Evolutionary conservation across 2,797 vertebrate genomes (phyloP).

Genomic region (Alosa sapidissima): DNA sequence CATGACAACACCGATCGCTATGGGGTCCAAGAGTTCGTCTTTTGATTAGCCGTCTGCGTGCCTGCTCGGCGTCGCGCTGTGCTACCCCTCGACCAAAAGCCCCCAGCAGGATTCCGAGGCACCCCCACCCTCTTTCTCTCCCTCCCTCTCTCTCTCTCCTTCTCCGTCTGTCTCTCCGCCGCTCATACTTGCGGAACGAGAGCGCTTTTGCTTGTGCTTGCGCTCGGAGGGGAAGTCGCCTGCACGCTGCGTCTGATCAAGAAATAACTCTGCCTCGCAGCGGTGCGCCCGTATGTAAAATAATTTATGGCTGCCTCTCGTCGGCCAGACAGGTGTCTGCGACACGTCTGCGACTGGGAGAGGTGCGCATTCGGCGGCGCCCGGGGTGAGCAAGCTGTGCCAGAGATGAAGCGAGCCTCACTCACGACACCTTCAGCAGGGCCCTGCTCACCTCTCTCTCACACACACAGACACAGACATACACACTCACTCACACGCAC

Average conservation of each 20-base stretch:
- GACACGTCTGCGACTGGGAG: conserved; percentile 42
- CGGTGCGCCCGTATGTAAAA: conserved; percentile 64
- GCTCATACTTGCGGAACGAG: not conserved
- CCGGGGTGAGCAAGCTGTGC: conserved; percentile 63
- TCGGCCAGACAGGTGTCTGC: conserved; percentile 61
- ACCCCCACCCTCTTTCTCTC: not conserved
- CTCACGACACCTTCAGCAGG: conserved; percentile 54
- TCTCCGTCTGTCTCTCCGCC: not conserved
- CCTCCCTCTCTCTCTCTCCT: not conserved
- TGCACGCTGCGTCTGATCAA: conserved; percentile 57
- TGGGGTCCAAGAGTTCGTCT: conserved; percentile 4
- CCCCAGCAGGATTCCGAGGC: not conserved
- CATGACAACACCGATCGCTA: conserved; percentile 3
- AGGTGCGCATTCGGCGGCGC: conserved; percentile 47
- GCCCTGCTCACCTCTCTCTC: conserved; percentile 58
- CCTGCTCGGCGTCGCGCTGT: not conserved
- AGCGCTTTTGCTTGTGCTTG: conserved; percentile 53
- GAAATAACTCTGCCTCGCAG: conserved; percentile 63
- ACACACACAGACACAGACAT: not conserved
- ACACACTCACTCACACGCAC: not conserved
- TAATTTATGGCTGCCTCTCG: conserved; percentile 65
- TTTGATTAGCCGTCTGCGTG: not conserved
- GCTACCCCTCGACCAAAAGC: not conserved
- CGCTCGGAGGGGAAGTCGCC: conserved; percentile 39
- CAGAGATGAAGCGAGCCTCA: conserved; percentile 58